A percentile compares a stretch with the other conserved stretches of the same genome.
Conservation (phyloP, 2,113 vertebrate species). For the Callithrix jacchus region DNA sequence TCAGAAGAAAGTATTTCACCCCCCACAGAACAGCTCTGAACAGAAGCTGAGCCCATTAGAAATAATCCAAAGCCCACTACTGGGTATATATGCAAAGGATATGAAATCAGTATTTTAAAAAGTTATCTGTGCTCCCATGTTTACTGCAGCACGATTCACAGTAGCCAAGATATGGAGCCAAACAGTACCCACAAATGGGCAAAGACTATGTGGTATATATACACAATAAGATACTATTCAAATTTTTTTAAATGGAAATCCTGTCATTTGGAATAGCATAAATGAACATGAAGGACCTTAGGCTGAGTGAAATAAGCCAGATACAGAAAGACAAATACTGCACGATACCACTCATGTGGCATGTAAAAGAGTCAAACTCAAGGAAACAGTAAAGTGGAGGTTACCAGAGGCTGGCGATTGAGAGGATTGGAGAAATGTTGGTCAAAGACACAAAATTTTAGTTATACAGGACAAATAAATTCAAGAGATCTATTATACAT, state of each 20-base stretch:
- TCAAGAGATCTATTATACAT: neutral
- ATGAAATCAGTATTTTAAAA: neutral
- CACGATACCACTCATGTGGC: neutral
- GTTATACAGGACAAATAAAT: neutral
- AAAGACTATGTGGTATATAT: neutral
- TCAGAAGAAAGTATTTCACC: slow-evolving; percentile 29
- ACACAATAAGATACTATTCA: neutral
- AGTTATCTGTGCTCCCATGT: neutral
- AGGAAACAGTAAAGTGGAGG: neutral
- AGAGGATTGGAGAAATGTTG: neutral
- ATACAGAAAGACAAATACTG: neutral
- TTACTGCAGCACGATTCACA: neutral
- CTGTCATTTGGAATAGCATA: neutral
- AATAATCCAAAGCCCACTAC: neutral
- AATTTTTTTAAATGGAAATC: neutral
- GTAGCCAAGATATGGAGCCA: neutral
- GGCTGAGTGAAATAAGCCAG: neutral
- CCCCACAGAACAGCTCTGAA: neutral
- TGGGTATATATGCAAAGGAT: neutral
- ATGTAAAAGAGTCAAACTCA: neutral
- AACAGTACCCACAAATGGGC: neutral
- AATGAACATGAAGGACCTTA: neutral
- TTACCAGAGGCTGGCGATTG: neutral
- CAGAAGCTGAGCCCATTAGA: neutral
- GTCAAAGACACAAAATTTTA: neutral